phyloP scores from a whole-genome alignment of 2,113 vertebrate species.

The Syngnathus typhle region DNA sequence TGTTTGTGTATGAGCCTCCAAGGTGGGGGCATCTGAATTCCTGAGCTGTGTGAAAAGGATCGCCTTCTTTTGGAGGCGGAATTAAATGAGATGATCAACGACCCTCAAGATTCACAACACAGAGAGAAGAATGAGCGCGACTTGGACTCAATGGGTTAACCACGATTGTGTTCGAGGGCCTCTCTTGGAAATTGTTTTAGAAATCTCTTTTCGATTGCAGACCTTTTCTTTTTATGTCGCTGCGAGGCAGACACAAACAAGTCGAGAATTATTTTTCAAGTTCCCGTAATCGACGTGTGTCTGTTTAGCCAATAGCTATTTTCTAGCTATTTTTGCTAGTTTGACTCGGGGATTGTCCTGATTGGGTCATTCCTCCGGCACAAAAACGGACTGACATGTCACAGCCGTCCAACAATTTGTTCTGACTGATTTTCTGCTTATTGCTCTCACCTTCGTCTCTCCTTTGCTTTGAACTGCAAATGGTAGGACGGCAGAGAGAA shows the following conservation, averaged over 20 bases:
- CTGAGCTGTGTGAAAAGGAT: constrained; percentile 69
- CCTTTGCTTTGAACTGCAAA: constrained; percentile 68
- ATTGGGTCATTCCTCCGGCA: constrained; percentile 44
- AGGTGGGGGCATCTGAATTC: constrained; percentile 60
- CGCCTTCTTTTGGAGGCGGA: constrained; percentile 60
- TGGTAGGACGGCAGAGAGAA: constrained; percentile 45
- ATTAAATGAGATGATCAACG: constrained; percentile 73
- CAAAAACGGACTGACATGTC: constrained; percentile 52
- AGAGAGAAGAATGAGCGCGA: constrained; percentile 53
- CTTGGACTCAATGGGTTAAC: constrained; percentile 63
- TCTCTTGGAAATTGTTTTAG: constrained; percentile 68
- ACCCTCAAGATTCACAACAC: constrained; percentile 69
- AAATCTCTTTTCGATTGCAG: constrained; percentile 62
- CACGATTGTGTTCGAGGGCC: constrained; percentile 58
- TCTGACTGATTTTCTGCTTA: constrained; percentile 68
- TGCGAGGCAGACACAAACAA: constrained; percentile 56
- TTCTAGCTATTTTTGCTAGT: constrained; percentile 38
- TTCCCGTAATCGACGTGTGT: constrained; percentile 44
- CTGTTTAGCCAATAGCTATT: constrained; percentile 39
- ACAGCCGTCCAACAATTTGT: constrained; percentile 62
- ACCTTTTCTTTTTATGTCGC: constrained; percentile 59
- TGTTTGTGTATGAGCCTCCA: constrained; percentile 53
- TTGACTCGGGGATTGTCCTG: constrained; percentile 33
- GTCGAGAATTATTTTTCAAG: constrained; percentile 59
- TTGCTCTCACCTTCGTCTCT: constrained; percentile 67